Percentiles rank a stretch among this genome's conserved stretches.
These are phyloP conservation scores for Lates calcarifer DNA, from an alignment of 2,113 vertebrate genomes.

Conservation along the genomic window DNA sequence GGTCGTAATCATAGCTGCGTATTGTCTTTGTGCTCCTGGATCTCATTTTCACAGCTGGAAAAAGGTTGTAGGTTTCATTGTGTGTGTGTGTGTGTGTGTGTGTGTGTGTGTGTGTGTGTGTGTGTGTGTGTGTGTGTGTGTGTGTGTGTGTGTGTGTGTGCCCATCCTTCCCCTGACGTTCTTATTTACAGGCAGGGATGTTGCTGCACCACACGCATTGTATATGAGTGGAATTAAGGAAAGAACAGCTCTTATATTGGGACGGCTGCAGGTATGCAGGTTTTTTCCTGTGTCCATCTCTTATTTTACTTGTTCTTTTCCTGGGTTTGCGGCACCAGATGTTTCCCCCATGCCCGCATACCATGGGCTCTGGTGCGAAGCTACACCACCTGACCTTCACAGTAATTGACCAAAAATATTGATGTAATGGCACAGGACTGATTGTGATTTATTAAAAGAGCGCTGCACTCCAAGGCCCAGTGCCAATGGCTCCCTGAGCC, in stretches of 20 bases:
- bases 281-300: slow-evolving; percentile 23
- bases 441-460: slow-evolving; percentile 99
- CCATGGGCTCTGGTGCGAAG: slow-evolving; percentile 87
- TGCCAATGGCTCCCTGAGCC: slow-evolving; percentile 95
- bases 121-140: no score
- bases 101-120: no score
- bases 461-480: slow-evolving; percentile 92
- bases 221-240: slow-evolving; percentile 42
- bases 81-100: no score
- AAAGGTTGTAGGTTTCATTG: slow-evolving; percentile 84
- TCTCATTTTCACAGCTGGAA: slow-evolving; percentile 93
- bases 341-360: slow-evolving; percentile 94
- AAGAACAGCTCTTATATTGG: slow-evolving; percentile 7
- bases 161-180: background rate
- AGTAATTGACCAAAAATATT: slow-evolving; percentile 99
- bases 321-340: slow-evolving; percentile 90
- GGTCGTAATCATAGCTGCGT: slow-evolving; percentile 89
- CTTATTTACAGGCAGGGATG: slow-evolving; percentile 28
- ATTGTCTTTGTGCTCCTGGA: slow-evolving; percentile 91
- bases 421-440: slow-evolving; percentile 99
- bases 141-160: slow-evolving; percentile 21
- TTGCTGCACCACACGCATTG: slow-evolving; percentile 30
- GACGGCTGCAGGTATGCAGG: slow-evolving; percentile 58
- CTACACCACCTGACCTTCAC: slow-evolving; percentile 98
- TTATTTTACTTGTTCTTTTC: slow-evolving; percentile 42